Evolutionary conservation across 1,140 invertebrate species (phyloP), one percentile per base, ranked within the genome.

Genomic region (Drosophila pachea): DNA sequence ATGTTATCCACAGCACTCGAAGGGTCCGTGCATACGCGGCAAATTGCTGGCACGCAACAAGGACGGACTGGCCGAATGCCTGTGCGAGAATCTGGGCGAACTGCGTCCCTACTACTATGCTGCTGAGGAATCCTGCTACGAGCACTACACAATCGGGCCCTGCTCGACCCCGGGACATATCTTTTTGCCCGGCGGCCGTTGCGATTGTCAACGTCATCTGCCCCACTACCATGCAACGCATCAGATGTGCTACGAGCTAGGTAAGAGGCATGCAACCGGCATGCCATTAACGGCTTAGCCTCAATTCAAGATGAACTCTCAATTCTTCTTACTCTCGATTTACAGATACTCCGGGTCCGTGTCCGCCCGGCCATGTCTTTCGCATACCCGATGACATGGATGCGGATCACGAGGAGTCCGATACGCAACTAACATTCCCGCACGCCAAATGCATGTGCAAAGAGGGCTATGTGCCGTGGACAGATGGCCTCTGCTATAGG

Each of bases 81-180:
- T 82, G 3, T 93, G 92, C 58, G 90, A 91, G 3, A 67, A 86
- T 0, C 64, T 76, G 6, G 90, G 90, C 3, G 91, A 91, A 67
- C 68, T 93, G 32, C 77, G 84, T 11, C 76, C 88, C 7, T 92
- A 91, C 65, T 90, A 90, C 35, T 92, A 92, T 90, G 76, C 89
- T 0, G 84, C 76, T 5, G 91, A 92, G 32, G 91, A 91, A 6
- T 92, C 93, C 4, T 96, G 95, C 77, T 94, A 95, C 73, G 93
- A 95, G 73, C 94, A 95, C 82, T 95, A 93, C 75, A 94, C 94
- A 0, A 92, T 91, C 69, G 95, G 95, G 1, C 95, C 95, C 4
- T 96, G 95, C 78, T 91, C 92, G 35, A 92, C 93, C 79, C 90
- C 90, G 2, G 95, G 95, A 0, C 92, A 94, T 81, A 88, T 96